These are phyloP conservation scores for Phacellophora camtschatica DNA, from an alignment of 30 jellyfish, hydroid and myxozoan genomes.

Conservation along the genomic window DNA sequence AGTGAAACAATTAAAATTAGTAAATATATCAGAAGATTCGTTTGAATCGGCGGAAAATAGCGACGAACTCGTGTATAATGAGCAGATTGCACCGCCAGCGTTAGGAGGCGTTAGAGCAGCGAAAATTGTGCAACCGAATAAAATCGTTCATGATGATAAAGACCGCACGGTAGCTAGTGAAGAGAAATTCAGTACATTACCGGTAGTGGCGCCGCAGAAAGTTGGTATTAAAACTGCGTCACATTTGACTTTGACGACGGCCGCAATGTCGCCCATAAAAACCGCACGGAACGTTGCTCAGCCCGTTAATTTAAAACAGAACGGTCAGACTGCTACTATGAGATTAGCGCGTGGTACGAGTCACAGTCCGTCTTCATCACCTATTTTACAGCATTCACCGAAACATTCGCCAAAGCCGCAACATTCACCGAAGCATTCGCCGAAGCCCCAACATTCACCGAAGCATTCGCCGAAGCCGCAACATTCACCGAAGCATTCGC, in stretches of 20 bases:
- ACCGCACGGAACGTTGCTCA: not conserved
- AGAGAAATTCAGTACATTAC: not conserved
- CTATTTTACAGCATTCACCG: not conserved
- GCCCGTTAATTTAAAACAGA: not conserved
- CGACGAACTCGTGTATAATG: conserved; percentile 68
- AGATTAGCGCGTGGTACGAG: not conserved
- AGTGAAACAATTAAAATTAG: conserved; percentile 56
- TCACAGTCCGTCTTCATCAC: not conserved
- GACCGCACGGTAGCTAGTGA: not conserved
- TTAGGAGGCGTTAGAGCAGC: conserved; percentile 19
- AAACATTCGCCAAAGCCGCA: not conserved
- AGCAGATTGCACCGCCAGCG: conserved; percentile 23
- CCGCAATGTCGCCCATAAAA: too few species aligned
- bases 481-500: not conserved
- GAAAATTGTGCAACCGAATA: not conserved
- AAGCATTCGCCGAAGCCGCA: not conserved
- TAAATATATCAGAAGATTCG: conserved; percentile 52
- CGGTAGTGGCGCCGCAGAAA: not conserved
- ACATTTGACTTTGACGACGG: too few species aligned
- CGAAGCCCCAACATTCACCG: not conserved
- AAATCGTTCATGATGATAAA: not conserved
- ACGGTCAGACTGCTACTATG: not conserved
- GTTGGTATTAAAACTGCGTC: not conserved
- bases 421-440: not conserved
- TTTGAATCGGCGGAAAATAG: conserved; percentile 68